phyloP scores from a whole-genome alignment of 1,140 invertebrate genomes.

The Drosophila repletoides region DNA sequence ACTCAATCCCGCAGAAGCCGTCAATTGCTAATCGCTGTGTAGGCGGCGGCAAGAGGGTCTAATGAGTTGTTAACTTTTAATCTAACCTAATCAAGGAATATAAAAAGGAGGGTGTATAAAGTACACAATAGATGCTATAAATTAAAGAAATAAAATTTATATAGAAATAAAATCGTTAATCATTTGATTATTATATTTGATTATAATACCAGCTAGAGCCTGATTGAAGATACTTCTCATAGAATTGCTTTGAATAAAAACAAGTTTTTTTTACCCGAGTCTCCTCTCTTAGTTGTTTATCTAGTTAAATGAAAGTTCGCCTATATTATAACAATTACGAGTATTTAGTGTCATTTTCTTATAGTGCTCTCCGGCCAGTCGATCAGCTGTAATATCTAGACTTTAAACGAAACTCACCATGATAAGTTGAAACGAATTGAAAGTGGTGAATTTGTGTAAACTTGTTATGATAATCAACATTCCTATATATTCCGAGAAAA shows the following conservation, averaged over 20 bases:
- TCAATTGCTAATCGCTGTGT: slow-evolving; percentile 19
- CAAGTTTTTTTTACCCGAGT: too few relatives aligned
- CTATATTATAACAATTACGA: not conserved
- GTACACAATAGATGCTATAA: too few relatives aligned
- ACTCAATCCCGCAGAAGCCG: not conserved
- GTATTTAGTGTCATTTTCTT: not conserved
- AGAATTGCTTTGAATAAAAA: too few relatives aligned
- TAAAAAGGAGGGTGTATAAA: too few relatives aligned
- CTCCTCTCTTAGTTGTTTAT: too few relatives aligned
- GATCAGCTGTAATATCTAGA: not conserved
- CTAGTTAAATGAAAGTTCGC: not conserved
- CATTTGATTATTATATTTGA: too few relatives aligned
- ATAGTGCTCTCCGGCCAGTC: not conserved
- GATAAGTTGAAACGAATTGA: not conserved
- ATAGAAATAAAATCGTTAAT: too few relatives aligned
- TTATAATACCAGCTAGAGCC: too few relatives aligned
- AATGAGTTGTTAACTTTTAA: not conserved
- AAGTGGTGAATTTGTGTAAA: slow-evolving; percentile 21
- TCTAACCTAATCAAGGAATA: too few relatives aligned
- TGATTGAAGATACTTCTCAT: too few relatives aligned
- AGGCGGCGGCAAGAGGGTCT: not conserved
- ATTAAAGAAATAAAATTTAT: too few relatives aligned
- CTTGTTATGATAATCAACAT: slow-evolving; percentile 58
- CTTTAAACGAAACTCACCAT: not conserved
- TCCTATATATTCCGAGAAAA: slow-evolving; percentile 2